A percentile compares a stretch with the other conserved stretches of the same genome.
These are phyloP conservation scores for Osmoderma eremita DNA, from an alignment of 2,888 invertebrate genomes.

Conservation along the genomic window DNA sequence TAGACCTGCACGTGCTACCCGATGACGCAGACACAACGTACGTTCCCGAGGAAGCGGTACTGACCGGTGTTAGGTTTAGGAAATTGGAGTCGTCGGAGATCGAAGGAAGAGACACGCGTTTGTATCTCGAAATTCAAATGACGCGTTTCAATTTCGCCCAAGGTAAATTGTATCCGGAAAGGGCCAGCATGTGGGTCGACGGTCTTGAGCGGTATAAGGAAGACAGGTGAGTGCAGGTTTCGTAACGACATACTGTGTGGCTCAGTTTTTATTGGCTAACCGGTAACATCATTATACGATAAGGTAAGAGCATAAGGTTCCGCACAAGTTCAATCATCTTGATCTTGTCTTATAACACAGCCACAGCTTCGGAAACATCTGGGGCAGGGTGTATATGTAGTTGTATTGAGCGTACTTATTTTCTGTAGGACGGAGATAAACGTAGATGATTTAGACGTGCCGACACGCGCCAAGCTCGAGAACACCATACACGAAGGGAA, in stretches of 20 bases:
- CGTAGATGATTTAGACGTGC: constrained; percentile 72
- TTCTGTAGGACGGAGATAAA: constrained; percentile 68
- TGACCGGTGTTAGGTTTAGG: background rate
- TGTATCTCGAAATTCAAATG: constrained; percentile 83
- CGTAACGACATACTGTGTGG: background rate
- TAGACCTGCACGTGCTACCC: constrained; percentile 82
- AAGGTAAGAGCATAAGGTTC: too few species aligned
- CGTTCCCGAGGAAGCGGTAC: constrained; percentile 1
- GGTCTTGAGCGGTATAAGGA: constrained; percentile 75
- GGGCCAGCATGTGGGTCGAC: constrained; percentile 83
- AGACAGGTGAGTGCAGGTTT: background rate
- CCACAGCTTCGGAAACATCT: too few species aligned
- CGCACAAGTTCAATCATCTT: too few species aligned
- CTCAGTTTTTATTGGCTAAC: background rate
- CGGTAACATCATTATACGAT: too few species aligned
- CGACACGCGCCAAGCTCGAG: constrained; percentile 66
- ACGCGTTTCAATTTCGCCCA: constrained; percentile 83
- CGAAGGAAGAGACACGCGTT: constrained; percentile 65
- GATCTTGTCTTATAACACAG: too few species aligned
- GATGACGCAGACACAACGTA: background rate
- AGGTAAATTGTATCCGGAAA: constrained; percentile 71
- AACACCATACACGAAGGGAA: constrained; percentile 55
- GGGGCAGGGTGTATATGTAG: too few species aligned
- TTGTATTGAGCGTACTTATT: too few species aligned
- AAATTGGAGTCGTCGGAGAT: constrained; percentile 68